These are phyloP conservation scores for Phortica variegata DNA, from an alignment of 1,140 invertebrate species.

Conservation along the genomic window DNA sequence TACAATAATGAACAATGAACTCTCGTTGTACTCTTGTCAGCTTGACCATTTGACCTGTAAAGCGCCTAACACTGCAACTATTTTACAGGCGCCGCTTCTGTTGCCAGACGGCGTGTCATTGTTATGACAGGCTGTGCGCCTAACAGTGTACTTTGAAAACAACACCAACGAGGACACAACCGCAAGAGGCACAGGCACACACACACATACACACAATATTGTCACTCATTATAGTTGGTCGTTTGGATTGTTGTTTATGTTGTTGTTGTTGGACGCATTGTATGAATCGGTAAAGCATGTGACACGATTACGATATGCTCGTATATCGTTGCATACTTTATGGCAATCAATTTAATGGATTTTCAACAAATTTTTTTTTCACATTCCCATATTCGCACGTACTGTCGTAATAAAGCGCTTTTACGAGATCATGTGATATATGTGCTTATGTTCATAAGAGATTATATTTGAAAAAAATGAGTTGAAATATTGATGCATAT, in stretches of 20 bases:
- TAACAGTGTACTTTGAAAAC: constrained; percentile 18
- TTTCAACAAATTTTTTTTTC: constrained; percentile 3
- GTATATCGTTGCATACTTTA: constrained; percentile 41
- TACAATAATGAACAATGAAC: no score
- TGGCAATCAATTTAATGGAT: constrained; percentile 27
- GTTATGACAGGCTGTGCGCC: constrained; percentile 26
- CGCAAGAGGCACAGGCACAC: no score
- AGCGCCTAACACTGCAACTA: no score
- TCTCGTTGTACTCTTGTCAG: no score
- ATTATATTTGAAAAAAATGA: not conserved
- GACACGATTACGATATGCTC: constrained; percentile 52
- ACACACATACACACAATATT: no score
- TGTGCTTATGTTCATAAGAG: not conserved
- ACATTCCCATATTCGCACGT: constrained; percentile 3
- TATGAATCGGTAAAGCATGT: constrained; percentile 38
- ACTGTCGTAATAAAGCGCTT: not conserved
- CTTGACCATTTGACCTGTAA: no score
- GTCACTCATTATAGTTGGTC: no score
- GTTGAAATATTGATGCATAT: not conserved
- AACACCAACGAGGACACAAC: no score
- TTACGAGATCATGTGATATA: not conserved
- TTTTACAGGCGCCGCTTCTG: no score
- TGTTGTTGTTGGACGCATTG: no score
- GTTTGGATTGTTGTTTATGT: no score
- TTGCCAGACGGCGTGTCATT: no score